Conservation (phyloP, 1,140 invertebrate species). For the Drosophila setifemur region DNA sequence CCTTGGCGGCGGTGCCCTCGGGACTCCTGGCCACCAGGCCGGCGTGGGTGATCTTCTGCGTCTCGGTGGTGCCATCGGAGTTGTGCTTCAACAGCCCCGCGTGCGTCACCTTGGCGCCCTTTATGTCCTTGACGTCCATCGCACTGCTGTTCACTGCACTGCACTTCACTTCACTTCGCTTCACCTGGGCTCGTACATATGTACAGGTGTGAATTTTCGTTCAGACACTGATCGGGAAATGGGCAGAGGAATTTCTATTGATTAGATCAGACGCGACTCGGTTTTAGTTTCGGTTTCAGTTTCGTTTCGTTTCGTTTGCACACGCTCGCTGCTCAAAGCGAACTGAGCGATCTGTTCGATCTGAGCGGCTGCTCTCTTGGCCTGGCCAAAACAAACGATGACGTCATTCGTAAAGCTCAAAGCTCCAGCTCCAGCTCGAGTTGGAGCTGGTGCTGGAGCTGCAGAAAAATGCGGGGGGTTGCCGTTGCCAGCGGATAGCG, state of each 20-base stretch:
- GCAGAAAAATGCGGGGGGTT: conserved; percentile 59
- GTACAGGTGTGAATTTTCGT: conserved; percentile 13
- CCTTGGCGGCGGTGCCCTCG: conserved; percentile 95
- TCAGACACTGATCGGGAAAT: conserved; percentile 17
- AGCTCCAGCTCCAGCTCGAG: conserved; percentile 38
- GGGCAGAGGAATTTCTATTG: conserved; percentile 24
- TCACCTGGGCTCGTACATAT: conserved; percentile 43
- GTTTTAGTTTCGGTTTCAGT: conserved; percentile 17
- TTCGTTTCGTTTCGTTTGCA: conserved; percentile 57
- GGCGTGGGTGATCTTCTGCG: conserved; percentile 84
- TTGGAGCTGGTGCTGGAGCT: not conserved
- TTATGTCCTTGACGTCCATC: conserved; percentile 82
- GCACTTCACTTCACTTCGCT: conserved; percentile 31
- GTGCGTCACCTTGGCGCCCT: conserved; percentile 82
- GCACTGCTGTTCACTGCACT: conserved; percentile 24
- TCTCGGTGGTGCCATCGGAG: conserved; percentile 78
- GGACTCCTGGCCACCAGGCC: conserved; percentile 93
- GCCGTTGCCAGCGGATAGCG: conserved; percentile 9
- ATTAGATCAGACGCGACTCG: conserved; percentile 16
- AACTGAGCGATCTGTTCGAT: conserved; percentile 47
- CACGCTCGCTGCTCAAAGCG: conserved; percentile 64
- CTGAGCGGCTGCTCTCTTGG: conserved; percentile 30
- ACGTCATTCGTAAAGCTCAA: conserved; percentile 68
- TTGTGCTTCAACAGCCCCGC: conserved; percentile 81
- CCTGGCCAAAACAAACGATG: conserved; percentile 76